A percentile compares a stretch with the other conserved stretches of the same genome.
phyloP scores from a whole-genome alignment of 1,140 invertebrate species.

The Patella vulgata region DNA sequence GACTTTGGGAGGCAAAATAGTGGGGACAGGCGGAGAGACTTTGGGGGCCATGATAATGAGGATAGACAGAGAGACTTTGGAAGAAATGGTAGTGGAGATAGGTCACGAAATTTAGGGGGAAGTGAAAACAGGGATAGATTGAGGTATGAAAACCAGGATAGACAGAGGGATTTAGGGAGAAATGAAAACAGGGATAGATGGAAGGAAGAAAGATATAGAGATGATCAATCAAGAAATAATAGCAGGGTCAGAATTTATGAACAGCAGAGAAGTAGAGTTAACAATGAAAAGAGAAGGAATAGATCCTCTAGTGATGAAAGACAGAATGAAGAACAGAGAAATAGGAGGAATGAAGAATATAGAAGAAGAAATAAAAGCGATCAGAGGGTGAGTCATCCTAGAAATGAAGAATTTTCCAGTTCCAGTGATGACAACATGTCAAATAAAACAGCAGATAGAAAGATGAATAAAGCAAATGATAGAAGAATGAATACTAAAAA shows the following conservation, averaged over 20 bases:
- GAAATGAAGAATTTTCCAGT: too few species aligned
- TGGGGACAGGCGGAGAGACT: background rate
- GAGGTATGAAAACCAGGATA: background rate
- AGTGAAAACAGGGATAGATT: background rate
- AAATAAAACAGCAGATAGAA: too few species aligned
- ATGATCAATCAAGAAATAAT: too few species aligned
- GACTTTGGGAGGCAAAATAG: constrained; percentile 1
- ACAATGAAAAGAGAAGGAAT: too few species aligned
- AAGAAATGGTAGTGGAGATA: background rate
- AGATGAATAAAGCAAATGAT: too few species aligned
- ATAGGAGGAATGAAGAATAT: constrained; percentile 6
- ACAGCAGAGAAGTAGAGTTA: too few species aligned
- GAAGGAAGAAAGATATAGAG: background rate
- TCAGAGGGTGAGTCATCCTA: too few species aligned
- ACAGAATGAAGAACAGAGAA: constrained; percentile 1
- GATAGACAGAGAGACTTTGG: constrained; percentile 6
- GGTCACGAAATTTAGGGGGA: background rate
- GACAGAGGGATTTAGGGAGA: background rate
- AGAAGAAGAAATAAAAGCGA: constrained; percentile 2
- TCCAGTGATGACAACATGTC: too few species aligned
- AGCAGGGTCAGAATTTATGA: too few species aligned
- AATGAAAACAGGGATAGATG: background rate
- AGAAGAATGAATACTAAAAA: too few species aligned
- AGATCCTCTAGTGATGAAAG: background rate
- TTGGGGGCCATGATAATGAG: background rate